A percentile compares a stretch with the other conserved stretches of the same genome.
Evolutionary conservation across 1,140 invertebrate genomes (phyloP).

Genomic region (Brachionus koreanus): DNA sequence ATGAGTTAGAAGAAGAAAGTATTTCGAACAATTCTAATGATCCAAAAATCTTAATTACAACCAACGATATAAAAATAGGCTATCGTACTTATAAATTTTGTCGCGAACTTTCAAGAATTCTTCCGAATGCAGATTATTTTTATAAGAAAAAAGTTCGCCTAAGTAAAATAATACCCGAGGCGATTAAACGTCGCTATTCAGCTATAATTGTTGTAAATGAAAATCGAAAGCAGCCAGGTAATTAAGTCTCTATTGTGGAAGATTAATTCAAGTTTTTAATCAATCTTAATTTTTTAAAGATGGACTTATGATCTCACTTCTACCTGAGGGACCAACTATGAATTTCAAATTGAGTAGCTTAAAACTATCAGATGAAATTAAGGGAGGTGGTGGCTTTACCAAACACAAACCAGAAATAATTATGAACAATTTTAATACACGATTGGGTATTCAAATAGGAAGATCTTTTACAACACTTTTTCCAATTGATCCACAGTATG

Average conservation of each 20-base stretch:
- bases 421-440: constrained; percentile 90
- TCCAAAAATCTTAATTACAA: constrained; percentile 92
- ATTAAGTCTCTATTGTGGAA: constrained; percentile 72
- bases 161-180: constrained; percentile 78
- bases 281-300: constrained; percentile 84
- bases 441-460: constrained; percentile 80
- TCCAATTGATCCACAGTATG: constrained; percentile 90
- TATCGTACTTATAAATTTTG: constrained; percentile 86
- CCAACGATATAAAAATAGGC: constrained; percentile 77
- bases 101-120: constrained; percentile 78
- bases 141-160: constrained; percentile 78
- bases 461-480: constrained; percentile 92
- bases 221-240: constrained; percentile 17
- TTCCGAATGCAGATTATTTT: constrained; percentile 79
- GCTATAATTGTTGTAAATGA: not conserved
- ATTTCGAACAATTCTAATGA: constrained; percentile 74
- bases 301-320: constrained; percentile 79
- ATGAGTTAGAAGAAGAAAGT: constrained; percentile 82
- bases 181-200: constrained; percentile 56
- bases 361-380: constrained; percentile 60
- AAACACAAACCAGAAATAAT: constrained; percentile 87
- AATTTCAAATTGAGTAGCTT: constrained; percentile 67
- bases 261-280: constrained; percentile 78
- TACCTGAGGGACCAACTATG: constrained; percentile 91
- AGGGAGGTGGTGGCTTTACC: constrained; percentile 63